These are phyloP conservation scores for Orchestes rusci DNA, from an alignment of 2,888 invertebrate species.

Conservation along the genomic window DNA sequence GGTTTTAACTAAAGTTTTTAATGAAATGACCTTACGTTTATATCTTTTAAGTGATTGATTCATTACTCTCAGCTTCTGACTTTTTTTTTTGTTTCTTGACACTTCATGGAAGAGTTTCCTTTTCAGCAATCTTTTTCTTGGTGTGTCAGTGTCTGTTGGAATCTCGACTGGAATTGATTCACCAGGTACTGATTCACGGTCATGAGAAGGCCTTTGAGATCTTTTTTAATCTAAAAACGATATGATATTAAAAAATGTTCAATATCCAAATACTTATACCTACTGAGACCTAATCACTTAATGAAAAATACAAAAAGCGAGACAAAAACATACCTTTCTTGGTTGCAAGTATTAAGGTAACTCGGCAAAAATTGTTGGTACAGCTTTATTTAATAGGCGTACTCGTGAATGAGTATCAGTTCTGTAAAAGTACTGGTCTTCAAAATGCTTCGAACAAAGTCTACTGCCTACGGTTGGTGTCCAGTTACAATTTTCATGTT, in stretches of 20 bases:
- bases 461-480: conserved; percentile 2
- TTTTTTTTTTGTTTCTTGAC: neutral
- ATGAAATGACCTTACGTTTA: conserved; percentile 8
- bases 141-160: no score
- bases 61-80: conserved; percentile 6
- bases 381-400: conserved; percentile 9
- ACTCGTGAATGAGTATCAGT: conserved; percentile 10
- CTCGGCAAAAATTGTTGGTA: conserved; percentile 7
- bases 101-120: conserved; percentile 4
- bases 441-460: conserved; percentile 9
- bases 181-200: no score
- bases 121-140: conserved; percentile 1
- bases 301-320: neutral
- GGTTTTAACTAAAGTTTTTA: conserved; percentile 7
- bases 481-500: conserved; percentile 6
- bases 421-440: conserved; percentile 10
- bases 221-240: no score
- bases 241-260: no score
- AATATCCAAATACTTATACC: no score
- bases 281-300: no score
- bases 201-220: no score
- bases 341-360: conserved; percentile 7
- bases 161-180: no score
- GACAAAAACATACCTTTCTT: neutral
- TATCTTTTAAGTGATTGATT: no score